A percentile compares a stretch with the other conserved stretches of the same genome.
These are phyloP conservation scores for Spodoptera frugiperda DNA, from an alignment of 1,140 invertebrate species.

Conservation along the genomic window DNA sequence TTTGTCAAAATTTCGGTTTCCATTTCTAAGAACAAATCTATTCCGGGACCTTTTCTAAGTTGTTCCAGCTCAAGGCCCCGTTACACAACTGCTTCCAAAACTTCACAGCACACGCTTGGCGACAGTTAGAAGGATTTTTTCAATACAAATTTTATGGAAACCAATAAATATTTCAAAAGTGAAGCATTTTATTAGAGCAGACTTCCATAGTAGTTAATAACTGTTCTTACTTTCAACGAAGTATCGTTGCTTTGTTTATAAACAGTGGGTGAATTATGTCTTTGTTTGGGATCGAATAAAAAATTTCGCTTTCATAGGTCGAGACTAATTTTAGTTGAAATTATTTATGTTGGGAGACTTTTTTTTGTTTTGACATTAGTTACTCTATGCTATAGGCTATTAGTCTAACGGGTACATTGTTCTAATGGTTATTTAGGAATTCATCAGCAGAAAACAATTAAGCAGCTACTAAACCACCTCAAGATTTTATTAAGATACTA, in stretches of 20 bases:
- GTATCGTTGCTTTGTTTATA: slow-evolving; percentile 62
- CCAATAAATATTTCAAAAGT: slow-evolving; percentile 80
- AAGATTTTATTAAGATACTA: too few relatives aligned
- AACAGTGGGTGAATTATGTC: slow-evolving; percentile 59
- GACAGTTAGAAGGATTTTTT: slow-evolving; percentile 74
- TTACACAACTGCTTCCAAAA: slow-evolving; percentile 64
- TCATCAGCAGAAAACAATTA: too few relatives aligned
- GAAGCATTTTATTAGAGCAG: slow-evolving; percentile 76
- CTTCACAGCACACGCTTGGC: slow-evolving; percentile 53
- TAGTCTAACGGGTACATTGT: too few relatives aligned
- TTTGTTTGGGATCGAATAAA: slow-evolving; percentile 61
- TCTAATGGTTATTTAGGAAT: too few relatives aligned
- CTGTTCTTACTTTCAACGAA: slow-evolving; percentile 79
- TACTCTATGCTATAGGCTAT: too few relatives aligned
- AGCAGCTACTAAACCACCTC: too few relatives aligned
- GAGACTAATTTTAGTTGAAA: slow-evolving; percentile 8
- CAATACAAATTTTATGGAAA: slow-evolving; percentile 67
- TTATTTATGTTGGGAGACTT: not conserved
- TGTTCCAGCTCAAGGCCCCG: slow-evolving; percentile 65
- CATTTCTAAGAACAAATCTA: slow-evolving; percentile 69
- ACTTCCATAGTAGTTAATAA: slow-evolving; percentile 79
- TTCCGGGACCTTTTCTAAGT: slow-evolving; percentile 64
- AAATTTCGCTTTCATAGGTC: slow-evolving; percentile 76
- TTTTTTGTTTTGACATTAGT: too few relatives aligned
- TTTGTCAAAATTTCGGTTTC: slow-evolving; percentile 82